Evolutionary conservation across 2,888 invertebrate genomes (phyloP), one percentile per base, ranked within the genome.

Genomic region (Euplexia lucipara): DNA sequence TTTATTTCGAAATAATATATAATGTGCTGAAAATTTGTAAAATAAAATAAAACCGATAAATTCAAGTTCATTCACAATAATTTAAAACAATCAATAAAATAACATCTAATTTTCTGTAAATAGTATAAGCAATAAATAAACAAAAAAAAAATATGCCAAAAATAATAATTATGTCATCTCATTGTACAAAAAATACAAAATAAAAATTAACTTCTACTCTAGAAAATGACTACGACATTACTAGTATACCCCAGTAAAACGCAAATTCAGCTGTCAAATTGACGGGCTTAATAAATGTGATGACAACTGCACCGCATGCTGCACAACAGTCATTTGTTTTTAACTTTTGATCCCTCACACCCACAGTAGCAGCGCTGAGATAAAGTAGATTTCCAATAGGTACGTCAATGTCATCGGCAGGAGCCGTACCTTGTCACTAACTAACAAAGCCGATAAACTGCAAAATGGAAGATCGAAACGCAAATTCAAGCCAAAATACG

Each of bases 221-320:
- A n/a, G n/a, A n/a, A n/a, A n/a, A n/a, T n/a, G n/a, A n/a, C n/a
- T n/a, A n/a, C n/a, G n/a, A n/a, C 12, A 22, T 42, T 5, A 30
- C 2, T 35, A 12, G 5, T 16, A 9, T 30, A 6, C 42, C 20
- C 30, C 20, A 26, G 20, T 14, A 8, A 20, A 12, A 20, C 18
- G 8, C 42, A 9, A 32, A 65, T 65, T 44, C 34, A 30, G 5
- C 16, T 58, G 58, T 48, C 48, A 48, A 42, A 57, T 67, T 67
- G 58, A 48, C 47, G 9, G 16, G 67, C 14, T 48, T 41, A 6
- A 56, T 64, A 65, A 66, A 57, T 57, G 41, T 48, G 16, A 10
- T 32, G 41, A 35, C 35, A 22, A 32, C 30, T 41, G 1, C 51
- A 14, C 34, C 10, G 52, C 16, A 37, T 32, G 37, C 18, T 34